Evolutionary conservation across 1,140 invertebrate genomes (phyloP), one percentile per base, ranked within the genome.

Genomic region (Linepithema humile): DNA sequence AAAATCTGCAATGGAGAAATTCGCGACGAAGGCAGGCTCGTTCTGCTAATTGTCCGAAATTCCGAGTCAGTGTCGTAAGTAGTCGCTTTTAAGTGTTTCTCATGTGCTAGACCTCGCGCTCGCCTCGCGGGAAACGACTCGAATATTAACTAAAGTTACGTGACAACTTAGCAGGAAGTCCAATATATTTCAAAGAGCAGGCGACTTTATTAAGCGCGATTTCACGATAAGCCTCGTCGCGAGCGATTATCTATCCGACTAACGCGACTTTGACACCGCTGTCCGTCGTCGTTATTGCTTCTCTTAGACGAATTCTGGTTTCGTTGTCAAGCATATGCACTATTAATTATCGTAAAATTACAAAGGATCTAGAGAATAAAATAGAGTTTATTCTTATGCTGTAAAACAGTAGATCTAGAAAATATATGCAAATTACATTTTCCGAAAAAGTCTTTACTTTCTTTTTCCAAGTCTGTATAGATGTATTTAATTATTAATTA

Each of bases 1-100:
- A 73, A 77, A 26, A 26, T 62, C 7, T 20, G 38, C 17, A 45
- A 40, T 45, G 45, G 62, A 60, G 72, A 83, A 64, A 83, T 74
- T 64, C 23, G 80, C 70, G 45, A 83, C 70, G 5, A 26, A 43
- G 60, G 15, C 73, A 45, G 32, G 20, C 60, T 55, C 60, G 60
- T 43, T 40, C 23, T 38, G 32, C 62, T 83, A 77, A 83, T 83
- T 83, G 73, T 45, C 82, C 60, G 57, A 82, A 82, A 64, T 84
- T 64, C 75, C 55, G 43, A 43, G 50, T 69, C 59, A 62, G 29
- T 43, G 62, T 78, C 64, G n/a, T 84, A 78, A 78, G 48, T 59
- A 74, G 80, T 40, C 35, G 23, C 70, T 45, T 73, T 82, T 73
- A 62, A 59, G 53, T 50, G 78, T 57, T 20, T 73, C 78, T 82